Evolutionary conservation across 2,888 invertebrate genomes (phyloP).

Genomic region (Brenthis ino): DNA sequence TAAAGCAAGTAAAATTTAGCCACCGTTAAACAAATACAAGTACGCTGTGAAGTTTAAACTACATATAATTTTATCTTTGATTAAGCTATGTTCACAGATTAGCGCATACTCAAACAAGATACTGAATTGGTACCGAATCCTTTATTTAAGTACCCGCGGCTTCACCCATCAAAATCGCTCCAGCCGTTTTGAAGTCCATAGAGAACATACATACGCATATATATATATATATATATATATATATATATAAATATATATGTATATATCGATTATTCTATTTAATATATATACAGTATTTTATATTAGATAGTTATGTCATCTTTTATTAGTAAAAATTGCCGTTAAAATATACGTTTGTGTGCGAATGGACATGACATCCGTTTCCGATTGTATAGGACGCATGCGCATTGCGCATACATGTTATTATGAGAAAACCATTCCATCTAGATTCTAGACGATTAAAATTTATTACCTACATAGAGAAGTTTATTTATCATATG

Average conservation of each 20-base stretch:
- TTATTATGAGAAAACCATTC: neutral
- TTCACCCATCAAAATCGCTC: too few species aligned
- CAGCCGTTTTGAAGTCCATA: too few species aligned
- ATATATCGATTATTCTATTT: too few species aligned
- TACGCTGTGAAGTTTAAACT: neutral
- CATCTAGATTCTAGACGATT: neutral
- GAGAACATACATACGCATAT: too few species aligned
- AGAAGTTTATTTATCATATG: too few species aligned
- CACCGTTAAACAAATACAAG: neutral
- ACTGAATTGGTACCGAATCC: too few species aligned
- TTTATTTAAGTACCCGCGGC: too few species aligned
- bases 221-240: too few species aligned
- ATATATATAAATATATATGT: too few species aligned
- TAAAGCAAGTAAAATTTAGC: too few species aligned
- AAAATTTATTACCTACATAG: too few species aligned
- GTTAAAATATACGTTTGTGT: slow-evolving; percentile 5
- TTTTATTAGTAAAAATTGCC: slow-evolving; percentile 11
- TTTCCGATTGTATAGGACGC: slow-evolving; percentile 52
- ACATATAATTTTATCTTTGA: neutral
- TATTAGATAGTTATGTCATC: neutral
- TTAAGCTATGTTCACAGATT: slow-evolving; percentile 12
- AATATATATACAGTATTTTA: too few species aligned
- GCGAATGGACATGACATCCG: slow-evolving; percentile 47
- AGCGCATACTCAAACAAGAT: slow-evolving; percentile 6
- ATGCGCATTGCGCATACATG: slow-evolving; percentile 32